Conservation (phyloP, 2,113 vertebrate species). For the Grallaria varia region DNA sequence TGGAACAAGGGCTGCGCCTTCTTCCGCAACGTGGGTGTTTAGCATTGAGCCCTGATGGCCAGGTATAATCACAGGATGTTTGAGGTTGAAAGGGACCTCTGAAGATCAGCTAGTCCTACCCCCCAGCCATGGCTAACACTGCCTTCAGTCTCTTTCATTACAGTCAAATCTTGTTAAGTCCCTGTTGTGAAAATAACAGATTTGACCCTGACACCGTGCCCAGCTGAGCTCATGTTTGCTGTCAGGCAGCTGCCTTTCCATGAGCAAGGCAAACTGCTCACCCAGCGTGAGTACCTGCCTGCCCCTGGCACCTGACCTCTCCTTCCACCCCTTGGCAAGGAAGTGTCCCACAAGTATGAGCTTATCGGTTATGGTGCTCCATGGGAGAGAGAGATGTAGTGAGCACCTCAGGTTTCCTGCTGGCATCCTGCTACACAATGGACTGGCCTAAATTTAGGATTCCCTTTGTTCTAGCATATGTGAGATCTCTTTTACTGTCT, state of each 20-base stretch:
- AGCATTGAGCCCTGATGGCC: background rate
- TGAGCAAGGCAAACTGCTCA: background rate
- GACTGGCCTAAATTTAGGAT: background rate
- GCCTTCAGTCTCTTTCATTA: background rate
- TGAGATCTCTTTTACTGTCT: background rate
- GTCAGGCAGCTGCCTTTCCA: background rate
- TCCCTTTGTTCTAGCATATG: accelerated
- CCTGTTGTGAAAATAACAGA: background rate
- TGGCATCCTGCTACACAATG: background rate
- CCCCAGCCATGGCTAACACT: background rate
- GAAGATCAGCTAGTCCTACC: background rate
- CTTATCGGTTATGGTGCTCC: background rate
- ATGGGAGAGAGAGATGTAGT: accelerated
- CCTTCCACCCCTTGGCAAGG: background rate
- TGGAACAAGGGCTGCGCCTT: background rate
- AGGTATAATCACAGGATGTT: background rate
- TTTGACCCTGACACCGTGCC: background rate
- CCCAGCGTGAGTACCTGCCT: background rate
- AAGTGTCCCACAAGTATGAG: accelerated
- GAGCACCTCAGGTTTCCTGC: background rate
- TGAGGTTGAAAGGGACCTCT: background rate
- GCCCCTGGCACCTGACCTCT: background rate
- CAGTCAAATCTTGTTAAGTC: background rate
- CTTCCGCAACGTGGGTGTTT: background rate
- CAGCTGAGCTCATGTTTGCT: background rate